Evolutionary conservation across 1,140 invertebrate species (phyloP).

Genomic region (Chrysopa pallens): DNA sequence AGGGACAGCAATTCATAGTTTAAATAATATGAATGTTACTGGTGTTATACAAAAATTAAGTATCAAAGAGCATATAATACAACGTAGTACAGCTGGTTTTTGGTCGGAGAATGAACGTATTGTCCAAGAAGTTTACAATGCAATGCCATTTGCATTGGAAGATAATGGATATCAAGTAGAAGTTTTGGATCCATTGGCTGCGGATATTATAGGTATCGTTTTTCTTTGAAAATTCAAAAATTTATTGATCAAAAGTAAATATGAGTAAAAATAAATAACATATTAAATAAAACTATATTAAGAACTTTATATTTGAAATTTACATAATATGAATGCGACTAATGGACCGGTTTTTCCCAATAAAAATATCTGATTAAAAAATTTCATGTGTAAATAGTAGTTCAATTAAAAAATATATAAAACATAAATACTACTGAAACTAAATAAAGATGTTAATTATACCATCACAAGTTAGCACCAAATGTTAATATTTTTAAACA

Average conservation of each 20-base stretch:
- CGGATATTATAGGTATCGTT: slow-evolving; percentile 43
- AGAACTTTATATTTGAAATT: neutral
- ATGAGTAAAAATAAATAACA: neutral
- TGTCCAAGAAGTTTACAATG: slow-evolving; percentile 51
- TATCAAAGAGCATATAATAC: slow-evolving; percentile 58
- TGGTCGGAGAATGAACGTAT: slow-evolving; percentile 59
- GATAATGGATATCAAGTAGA: slow-evolving; percentile 42
- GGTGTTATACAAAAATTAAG: slow-evolving; percentile 53
- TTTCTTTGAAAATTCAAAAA: neutral
- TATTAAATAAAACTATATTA: neutral
- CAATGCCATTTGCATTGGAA: slow-evolving; percentile 52
- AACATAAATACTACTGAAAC: too few relatives aligned
- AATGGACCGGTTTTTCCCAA: too few relatives aligned
- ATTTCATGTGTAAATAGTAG: too few relatives aligned
- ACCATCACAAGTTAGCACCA: too few relatives aligned
- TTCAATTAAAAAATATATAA: too few relatives aligned
- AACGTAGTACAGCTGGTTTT: slow-evolving; percentile 53
- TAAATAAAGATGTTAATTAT: too few relatives aligned
- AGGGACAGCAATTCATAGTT: slow-evolving; percentile 48
- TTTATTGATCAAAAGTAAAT: too few relatives aligned
- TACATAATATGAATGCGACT: too few relatives aligned
- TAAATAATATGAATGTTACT: slow-evolving; percentile 43
- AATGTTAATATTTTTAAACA: too few relatives aligned
- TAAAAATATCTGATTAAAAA: too few relatives aligned
- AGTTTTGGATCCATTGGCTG: slow-evolving; percentile 48